phyloP scores from a whole-genome alignment of 2,888 invertebrate genomes.

The Apamea epomidion region DNA sequence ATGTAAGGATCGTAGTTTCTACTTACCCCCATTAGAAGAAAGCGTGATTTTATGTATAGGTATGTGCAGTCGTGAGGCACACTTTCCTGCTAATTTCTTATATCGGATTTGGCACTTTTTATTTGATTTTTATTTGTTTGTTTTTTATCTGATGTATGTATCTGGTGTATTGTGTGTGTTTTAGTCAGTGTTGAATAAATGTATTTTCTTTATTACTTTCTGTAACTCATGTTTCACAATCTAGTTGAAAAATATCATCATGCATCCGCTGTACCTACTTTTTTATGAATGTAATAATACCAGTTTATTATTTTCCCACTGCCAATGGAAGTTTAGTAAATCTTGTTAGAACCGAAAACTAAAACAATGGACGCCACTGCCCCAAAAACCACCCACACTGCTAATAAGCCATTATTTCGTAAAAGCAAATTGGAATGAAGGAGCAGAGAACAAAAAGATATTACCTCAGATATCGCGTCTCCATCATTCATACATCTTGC shows the following conservation, averaged over 20 bases:
- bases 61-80: too few species aligned
- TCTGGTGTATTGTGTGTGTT: too few species aligned
- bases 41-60: too few species aligned
- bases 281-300: neutral
- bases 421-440: slow-evolving; percentile 19
- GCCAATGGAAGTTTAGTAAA: neutral
- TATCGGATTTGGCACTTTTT: too few species aligned
- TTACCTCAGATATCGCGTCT: slow-evolving; percentile 34
- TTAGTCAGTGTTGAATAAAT: too few species aligned
- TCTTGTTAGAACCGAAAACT: neutral
- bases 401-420: slow-evolving; percentile 26
- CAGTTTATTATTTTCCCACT: neutral
- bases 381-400: neutral
- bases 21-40: too few species aligned
- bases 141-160: too few species aligned
- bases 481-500: slow-evolving; percentile 43
- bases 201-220: too few species aligned
- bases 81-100: too few species aligned
- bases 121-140: too few species aligned
- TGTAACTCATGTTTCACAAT: neutral
- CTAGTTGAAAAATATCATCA: neutral
- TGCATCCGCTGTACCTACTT: neutral
- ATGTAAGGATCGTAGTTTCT: too few species aligned
- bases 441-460: slow-evolving; percentile 38
- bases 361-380: neutral